Evolutionary conservation across 1,140 invertebrate species (phyloP).

Genomic region (Matsumurasca onukii): DNA sequence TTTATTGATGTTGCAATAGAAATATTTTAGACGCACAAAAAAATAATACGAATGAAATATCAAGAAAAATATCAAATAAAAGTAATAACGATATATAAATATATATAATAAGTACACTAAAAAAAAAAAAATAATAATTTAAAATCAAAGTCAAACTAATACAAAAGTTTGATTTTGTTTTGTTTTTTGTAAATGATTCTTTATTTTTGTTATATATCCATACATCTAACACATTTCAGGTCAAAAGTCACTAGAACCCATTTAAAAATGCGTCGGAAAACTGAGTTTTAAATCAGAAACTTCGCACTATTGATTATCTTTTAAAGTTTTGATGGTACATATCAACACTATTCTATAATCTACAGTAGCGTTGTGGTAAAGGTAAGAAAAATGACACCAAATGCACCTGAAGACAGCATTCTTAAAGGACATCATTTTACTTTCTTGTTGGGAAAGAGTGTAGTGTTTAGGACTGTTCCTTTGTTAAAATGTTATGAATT

Average conservation of each 20-base stretch:
- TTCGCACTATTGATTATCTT: background rate
- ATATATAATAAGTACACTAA: too few relatives aligned
- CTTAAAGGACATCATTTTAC: background rate
- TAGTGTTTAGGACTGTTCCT: background rate
- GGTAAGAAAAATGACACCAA: background rate
- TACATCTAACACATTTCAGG: background rate
- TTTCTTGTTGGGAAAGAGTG: background rate
- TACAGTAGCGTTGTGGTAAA: background rate
- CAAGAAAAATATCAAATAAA: too few relatives aligned
- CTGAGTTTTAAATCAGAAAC: slow-evolving; percentile 12
- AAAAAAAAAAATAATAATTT: too few relatives aligned
- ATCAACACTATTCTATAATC: background rate
- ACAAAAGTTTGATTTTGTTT: background rate
- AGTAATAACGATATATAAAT: too few relatives aligned
- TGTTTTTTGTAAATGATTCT: background rate
- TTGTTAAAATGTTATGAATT: slow-evolving; percentile 4
- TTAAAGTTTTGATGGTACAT: slow-evolving; percentile 22
- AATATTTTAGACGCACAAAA: too few relatives aligned
- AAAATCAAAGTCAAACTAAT: slow-evolving; percentile 25
- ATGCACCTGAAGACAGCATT: background rate
- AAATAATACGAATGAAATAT: too few relatives aligned
- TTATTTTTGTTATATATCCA: background rate
- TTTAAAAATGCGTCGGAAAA: slow-evolving; percentile 2
- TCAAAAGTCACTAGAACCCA: slow-evolving; percentile 18
- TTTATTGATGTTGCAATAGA: too few relatives aligned